These are phyloP conservation scores for Raja brachyura DNA, from an alignment of 2,113 vertebrate species.

Conservation along the genomic window DNA sequence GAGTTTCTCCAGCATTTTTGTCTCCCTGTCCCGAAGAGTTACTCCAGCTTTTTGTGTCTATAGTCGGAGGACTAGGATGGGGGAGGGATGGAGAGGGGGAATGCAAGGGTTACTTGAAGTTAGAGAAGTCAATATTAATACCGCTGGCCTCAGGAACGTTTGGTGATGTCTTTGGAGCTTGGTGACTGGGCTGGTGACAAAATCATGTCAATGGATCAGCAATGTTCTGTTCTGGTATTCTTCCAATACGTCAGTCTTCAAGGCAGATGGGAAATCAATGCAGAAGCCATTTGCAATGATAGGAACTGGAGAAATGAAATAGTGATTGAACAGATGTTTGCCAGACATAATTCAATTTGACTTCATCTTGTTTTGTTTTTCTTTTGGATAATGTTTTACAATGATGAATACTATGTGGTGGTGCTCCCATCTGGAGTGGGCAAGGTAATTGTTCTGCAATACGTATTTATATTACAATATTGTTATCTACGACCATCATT, in stretches of 20 bases:
- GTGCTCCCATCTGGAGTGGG: neutral
- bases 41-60: too few species aligned
- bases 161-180: neutral
- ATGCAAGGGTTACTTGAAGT: too few species aligned
- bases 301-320: conserved; percentile 78
- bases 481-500: neutral
- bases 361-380: neutral
- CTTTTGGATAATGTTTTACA: neutral
- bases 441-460: neutral
- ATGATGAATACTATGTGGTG: neutral
- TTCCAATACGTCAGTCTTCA: conserved; percentile 71
- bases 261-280: conserved; percentile 79
- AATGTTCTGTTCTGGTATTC: conserved; percentile 56
- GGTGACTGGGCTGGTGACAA: conserved; percentile 37
- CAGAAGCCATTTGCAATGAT: conserved; percentile 58
- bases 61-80: too few species aligned
- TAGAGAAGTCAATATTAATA: too few species aligned
- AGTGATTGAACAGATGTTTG: conserved; percentile 55
- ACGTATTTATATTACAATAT: neutral
- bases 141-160: too few species aligned
- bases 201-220: conserved; percentile 43
- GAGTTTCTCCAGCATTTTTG: too few species aligned
- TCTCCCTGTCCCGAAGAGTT: too few species aligned
- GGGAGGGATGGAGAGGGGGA: too few species aligned
- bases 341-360: neutral